Evolutionary conservation across 2,797 vertebrate species (phyloP), one percentile per base, ranked within the genome.

Genomic region (Tenualosa thibaudeaui): DNA sequence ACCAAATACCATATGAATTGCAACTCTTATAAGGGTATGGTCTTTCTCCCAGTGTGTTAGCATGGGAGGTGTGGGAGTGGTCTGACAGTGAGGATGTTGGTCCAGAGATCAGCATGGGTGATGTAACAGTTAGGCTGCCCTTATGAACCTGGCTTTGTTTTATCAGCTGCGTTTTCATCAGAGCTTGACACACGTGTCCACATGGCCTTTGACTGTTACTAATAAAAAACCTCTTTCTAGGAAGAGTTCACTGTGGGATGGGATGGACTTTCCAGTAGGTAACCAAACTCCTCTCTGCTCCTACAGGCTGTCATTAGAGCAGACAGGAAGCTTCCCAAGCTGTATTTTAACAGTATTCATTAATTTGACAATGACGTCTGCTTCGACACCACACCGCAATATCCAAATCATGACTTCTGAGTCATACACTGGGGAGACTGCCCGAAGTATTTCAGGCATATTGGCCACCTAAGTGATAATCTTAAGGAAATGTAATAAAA

Each of bases 311-410:
- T 75, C 31, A 75, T 75, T 75, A 40, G 13, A 13, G 15, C 13
- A 5, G 68, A 75, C 68, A 75, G 68, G 31, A 75, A 75, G 68
- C 31, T 7, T 31, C 31, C 68, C 37, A 75, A 19, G 68, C 68
- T 31, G 13, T 40, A 43, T 17, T 75, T 75, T 75, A 40, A 40
- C 68, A 17, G 31, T 19, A 17, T 75, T 75, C 68, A 75, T 75
- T 75, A 37, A 75, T 75, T 75, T 75, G 15, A 75, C 31, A 37
- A 75, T 75, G 68, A 75, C 68, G 68, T 75, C 68, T 75, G 68
- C 31, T 40, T 19, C 3, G 40, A 75, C 37, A 71, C 68, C 12
- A 43, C 31, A 37, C 68, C 68, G 17, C 68, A 75, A 43, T 75
- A 43, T 75, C 37, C 68, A 75, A 75, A 75, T 40, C 40, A 75